Base-by-base conservation (phyloP, 2,888 invertebrate species). In the Lacanobia oleracea region DNA sequence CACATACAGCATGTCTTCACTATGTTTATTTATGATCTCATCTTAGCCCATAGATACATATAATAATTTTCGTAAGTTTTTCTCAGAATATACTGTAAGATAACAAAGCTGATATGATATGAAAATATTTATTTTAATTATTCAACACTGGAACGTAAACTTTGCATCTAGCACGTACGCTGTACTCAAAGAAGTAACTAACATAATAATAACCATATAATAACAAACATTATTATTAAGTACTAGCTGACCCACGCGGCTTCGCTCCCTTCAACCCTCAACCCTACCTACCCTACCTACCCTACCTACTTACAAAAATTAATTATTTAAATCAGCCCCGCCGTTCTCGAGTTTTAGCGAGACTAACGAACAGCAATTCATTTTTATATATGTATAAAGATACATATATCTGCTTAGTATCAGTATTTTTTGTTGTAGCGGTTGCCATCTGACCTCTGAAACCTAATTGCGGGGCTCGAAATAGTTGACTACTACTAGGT, bases 91-190 rank as follows among this genome's bases (percentile, higher is more conserved):
- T 43, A 59, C 57, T 43, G 2, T 27, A 48, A 64, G 80, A 80
- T 80, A 75, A 75, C 54, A 23, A 37, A 43, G 9, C 21, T 60
- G 80, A 80, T 77, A 75, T 48, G 51, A 64, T 56, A 64, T 48
- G 60, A 80, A 69, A 80, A 77, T 75, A 80, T 75, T 80, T 77
- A 75, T 60, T 76, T 65, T 45, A 48, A 75, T 68, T 54, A 48
- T 40, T 60, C 23, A 66, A 62, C 27, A 18, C 14, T 50, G n/a
- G 43, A 50, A 64, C 45, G 63, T 75, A 77, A 68, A 67, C 75
- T 43, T 51, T 40, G n/a, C 50, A 54, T 43, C 18, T n/a, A 53
- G 63, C 80, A 75, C 80, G 75, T 57, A 77, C 67, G n/a, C 75
- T 53, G 7, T 65, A 64, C 43, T 33, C 21, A 16, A 43, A 27